Percentiles rank a stretch among this genome's conserved stretches.
Conservation (phyloP, 1,140 invertebrate genomes). For the Batillaria attramentaria region DNA sequence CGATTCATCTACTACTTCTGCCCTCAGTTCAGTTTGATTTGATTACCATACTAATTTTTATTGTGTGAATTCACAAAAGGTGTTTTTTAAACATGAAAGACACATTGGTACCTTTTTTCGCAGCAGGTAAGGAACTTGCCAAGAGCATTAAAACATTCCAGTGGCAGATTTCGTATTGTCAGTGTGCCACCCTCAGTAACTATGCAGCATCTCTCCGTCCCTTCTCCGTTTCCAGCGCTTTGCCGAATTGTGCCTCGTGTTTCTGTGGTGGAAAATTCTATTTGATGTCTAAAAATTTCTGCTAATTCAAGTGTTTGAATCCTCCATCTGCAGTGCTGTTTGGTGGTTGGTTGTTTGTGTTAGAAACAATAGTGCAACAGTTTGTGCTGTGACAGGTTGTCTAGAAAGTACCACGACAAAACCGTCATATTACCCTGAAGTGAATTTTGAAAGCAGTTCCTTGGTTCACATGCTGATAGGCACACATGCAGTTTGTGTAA, state of each 20-base stretch:
- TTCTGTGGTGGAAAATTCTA: background rate
- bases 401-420: no score
- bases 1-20: no score
- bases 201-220: conserved; percentile 11
- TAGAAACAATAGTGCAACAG: background rate
- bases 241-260: background rate
- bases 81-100: background rate
- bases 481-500: background rate
- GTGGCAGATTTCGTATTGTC: conserved; percentile 17
- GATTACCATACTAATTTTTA: background rate
- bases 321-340: no score
- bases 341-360: background rate
- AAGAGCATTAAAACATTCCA: conserved; percentile 21
- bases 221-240: background rate
- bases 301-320: background rate
- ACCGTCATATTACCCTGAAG: no score
- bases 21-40: background rate
- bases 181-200: background rate
- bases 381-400: background rate
- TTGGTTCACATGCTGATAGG: background rate
- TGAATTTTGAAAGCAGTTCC: background rate
- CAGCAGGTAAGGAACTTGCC: no score
- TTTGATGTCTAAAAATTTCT: background rate
- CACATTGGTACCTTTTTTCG: background rate
- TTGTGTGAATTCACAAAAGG: background rate